These are phyloP conservation scores for Subacronicta megacephala DNA, from an alignment of 2,888 invertebrate genomes.

Conservation along the genomic window DNA sequence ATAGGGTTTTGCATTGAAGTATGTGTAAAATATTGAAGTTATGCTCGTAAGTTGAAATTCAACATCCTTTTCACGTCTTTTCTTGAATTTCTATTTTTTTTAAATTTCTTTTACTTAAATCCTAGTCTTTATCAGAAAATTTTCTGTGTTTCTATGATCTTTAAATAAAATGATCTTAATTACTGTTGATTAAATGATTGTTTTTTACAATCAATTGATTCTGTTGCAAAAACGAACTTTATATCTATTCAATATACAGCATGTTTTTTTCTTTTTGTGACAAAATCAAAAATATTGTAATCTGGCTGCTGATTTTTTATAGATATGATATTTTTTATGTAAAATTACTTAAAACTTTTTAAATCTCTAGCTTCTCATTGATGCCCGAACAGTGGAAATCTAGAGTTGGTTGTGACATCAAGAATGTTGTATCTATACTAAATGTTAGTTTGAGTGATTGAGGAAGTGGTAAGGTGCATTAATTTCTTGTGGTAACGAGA, in stretches of 20 bases:
- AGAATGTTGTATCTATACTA: constrained; percentile 39
- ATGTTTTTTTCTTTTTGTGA: constrained; percentile 71
- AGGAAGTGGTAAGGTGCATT: constrained; percentile 40
- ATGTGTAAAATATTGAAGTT: constrained; percentile 13
- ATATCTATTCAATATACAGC: constrained; percentile 40
- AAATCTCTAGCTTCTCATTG: constrained; percentile 63
- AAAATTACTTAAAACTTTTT: constrained; percentile 22
- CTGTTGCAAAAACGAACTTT: constrained; percentile 71
- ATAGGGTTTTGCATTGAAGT: constrained; percentile 12
- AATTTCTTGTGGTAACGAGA: constrained; percentile 27
- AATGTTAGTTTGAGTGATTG: constrained; percentile 38
- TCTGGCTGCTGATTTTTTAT: constrained; percentile 39
- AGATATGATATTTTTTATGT: constrained; percentile 59
- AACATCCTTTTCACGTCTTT: constrained; percentile 25
- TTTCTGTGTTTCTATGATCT: constrained; percentile 13
- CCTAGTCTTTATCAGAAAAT: constrained; percentile 21
- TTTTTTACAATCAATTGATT: constrained; percentile 68
- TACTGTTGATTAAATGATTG: too few relatives aligned
- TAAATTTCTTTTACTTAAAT: constrained; percentile 29
- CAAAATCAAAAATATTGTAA: constrained; percentile 67
- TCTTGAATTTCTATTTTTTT: constrained; percentile 9
- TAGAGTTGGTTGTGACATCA: constrained; percentile 44
- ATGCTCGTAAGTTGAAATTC: constrained; percentile 52
- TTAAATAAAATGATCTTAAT: constrained; percentile 33
- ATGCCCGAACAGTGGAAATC: constrained; percentile 75